A percentile compares a stretch with the other conserved stretches of the same genome.
These are phyloP conservation scores for Channa maculata DNA, from an alignment of 2,113 vertebrate genomes.

Conservation along the genomic window DNA sequence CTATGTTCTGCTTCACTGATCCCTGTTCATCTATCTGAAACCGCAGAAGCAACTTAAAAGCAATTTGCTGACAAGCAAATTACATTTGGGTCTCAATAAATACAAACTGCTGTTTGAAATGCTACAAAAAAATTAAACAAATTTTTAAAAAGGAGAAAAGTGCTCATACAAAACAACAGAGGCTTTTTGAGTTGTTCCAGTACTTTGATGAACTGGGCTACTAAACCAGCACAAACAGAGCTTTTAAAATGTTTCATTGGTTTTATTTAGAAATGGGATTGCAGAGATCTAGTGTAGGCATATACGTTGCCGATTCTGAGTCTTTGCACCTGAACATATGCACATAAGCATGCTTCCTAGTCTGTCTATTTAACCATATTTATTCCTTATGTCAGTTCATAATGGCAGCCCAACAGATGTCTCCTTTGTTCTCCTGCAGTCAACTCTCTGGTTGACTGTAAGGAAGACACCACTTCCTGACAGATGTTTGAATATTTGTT, in stretches of 20 bases:
- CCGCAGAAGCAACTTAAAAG: constrained; percentile 26
- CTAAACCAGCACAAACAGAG: not conserved
- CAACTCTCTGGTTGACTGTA: constrained; percentile 14
- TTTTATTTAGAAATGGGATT: not conserved
- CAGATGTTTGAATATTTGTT: constrained; percentile 39
- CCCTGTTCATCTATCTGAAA: constrained; percentile 40
- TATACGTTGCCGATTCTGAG: not conserved
- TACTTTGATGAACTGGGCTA: not conserved
- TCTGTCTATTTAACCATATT: constrained; percentile 5
- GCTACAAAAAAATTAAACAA: constrained; percentile 1
- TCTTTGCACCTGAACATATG: not conserved
- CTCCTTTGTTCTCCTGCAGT: constrained; percentile 14
- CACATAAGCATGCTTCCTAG: not conserved
- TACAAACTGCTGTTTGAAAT: constrained; percentile 22
- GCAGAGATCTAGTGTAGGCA: not conserved
- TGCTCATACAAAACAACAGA: constrained; percentile 11
- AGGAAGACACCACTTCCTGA: constrained; percentile 38
- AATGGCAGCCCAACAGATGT: constrained; percentile 36
- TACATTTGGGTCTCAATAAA: constrained; percentile 22
- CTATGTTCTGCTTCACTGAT: constrained; percentile 26
- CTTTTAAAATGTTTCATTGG: not conserved
- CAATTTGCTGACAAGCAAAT: constrained; percentile 56
- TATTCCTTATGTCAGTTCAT: not conserved
- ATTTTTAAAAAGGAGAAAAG: not conserved
- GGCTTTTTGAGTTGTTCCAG: constrained; percentile 15